Base-by-base conservation (phyloP, 2,797 vertebrate genomes). In the Enoplosus armatus region DNA sequence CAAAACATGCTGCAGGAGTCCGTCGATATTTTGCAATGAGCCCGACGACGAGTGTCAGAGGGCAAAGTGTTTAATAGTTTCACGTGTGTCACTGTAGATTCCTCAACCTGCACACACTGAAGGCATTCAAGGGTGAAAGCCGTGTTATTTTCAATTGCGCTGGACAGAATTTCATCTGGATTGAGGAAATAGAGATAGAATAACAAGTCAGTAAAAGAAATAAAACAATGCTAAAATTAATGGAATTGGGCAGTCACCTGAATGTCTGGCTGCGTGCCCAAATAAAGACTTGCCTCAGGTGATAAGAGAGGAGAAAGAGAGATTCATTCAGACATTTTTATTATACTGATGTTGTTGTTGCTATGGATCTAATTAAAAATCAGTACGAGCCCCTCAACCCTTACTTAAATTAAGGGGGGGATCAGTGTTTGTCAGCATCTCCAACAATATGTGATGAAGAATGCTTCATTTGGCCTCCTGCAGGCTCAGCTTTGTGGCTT, bases 1-100 rank as follows among this genome's bases (percentile, higher is more conserved):
- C 54, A 79, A 87, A 90, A 87, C 84, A 88, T 50, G 74, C 80
- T 41, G 75, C 80, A 77, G 79, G 72, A 82, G 82, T 84, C 80
- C 33, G 65, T 56, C 37, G 61, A 83, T 79, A 71, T 80, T 78
- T 72, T 54, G 61, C 72, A 80, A n/a, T 63, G 67, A 84, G 72
- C 43, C 75, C 24, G 43, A 51, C 27, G 73, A 58, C 43, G 50
- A 73, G 79, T 71, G 82, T 86, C 84, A 75, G 73, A 73, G 84
- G 74, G 59, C 80, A 72, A 77, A 86, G 76, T 81, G 78, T 78
- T 72, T 85, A 82, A 85, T 77, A 61, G 63, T 75, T 88, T 79
- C 83, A 77, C 37, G 22, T 71, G 75, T 87, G 85, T 85, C 71
- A 78, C 61, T 62, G 71, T 20, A 33, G 75, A 82, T 77, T 70